Conservation (phyloP, 2,888 invertebrate genomes). For the Erebia aethiops region DNA sequence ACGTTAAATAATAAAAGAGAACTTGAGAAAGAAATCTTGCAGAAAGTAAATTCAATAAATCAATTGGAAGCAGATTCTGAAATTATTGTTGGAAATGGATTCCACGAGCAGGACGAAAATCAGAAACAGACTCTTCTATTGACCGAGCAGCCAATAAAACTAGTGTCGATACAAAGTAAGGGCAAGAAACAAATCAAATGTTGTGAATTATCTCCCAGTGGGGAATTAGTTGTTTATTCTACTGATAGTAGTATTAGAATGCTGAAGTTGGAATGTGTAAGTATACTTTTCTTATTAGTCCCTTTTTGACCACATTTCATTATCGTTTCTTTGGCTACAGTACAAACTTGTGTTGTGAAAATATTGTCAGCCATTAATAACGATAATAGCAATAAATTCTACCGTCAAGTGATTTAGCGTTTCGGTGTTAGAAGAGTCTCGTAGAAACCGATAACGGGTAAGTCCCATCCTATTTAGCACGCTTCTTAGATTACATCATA, state of each 20-base stretch:
- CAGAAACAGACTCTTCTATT: conserved; percentile 62
- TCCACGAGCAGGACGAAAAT: conserved; percentile 14
- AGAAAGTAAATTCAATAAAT: conserved; percentile 45
- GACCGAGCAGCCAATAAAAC: conserved; percentile 84
- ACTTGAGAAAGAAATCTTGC: conserved; percentile 44
- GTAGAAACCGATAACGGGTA: too few relatives aligned
- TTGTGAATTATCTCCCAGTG: conserved; percentile 87
- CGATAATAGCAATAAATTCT: too few relatives aligned
- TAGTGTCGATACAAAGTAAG: conserved; percentile 87
- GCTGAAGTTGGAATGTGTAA: conserved; percentile 84
- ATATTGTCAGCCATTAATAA: too few relatives aligned
- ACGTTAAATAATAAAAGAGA: conserved; percentile 48
- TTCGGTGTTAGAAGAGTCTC: too few relatives aligned
- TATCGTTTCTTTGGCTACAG: too few relatives aligned
- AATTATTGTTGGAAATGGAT: conserved; percentile 40
- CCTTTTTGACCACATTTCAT: too few relatives aligned
- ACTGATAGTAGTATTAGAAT: conserved; percentile 86
- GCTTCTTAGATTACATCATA: too few relatives aligned
- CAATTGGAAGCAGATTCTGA: conserved; percentile 62
- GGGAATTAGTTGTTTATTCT: conserved; percentile 89
- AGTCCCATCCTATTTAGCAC: too few relatives aligned
- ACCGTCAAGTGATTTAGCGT: too few relatives aligned
- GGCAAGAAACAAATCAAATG: conserved; percentile 86
- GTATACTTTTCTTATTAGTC: conserved; percentile 7
- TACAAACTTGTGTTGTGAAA: too few relatives aligned